phyloP scores from a whole-genome alignment of 92 coral and sea anemone species.

The Virgularia gustaviana region DNA sequence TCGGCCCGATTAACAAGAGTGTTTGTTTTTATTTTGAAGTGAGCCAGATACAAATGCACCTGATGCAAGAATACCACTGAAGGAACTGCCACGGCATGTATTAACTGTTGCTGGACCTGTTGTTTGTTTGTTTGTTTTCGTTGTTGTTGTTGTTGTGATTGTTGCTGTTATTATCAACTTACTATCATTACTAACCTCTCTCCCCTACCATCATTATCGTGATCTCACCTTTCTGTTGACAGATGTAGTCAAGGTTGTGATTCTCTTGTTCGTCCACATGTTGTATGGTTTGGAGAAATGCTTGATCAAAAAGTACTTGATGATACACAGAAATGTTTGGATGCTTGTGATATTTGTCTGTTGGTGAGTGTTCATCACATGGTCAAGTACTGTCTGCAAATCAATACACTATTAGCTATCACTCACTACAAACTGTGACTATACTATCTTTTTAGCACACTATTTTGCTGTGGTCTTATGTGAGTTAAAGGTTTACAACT shows the following conservation, averaged over 20 bases:
- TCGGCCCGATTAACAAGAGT: too few relatives aligned
- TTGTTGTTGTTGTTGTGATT: neutral
- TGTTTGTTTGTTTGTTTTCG: neutral
- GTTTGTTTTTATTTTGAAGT: conserved; percentile 32
- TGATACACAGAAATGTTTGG: conserved; percentile 50
- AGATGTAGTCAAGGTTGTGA: conserved; percentile 77
- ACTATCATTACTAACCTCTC: neutral
- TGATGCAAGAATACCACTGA: conserved; percentile 74
- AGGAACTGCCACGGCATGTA: conserved; percentile 78
- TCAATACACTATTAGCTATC: neutral
- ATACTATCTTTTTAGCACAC: too few relatives aligned
- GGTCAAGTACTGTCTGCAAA: neutral
- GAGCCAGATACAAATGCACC: conserved; percentile 85
- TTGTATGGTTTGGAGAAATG: conserved; percentile 97
- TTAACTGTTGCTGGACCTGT: too few relatives aligned
- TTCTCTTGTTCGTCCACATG: conserved; percentile 82
- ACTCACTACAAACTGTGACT: neutral
- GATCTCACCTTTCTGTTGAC: too few relatives aligned
- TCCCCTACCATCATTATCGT: neutral
- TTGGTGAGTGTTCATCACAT: conserved; percentile 56
- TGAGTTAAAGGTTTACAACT: too few relatives aligned
- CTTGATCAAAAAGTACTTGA: conserved; percentile 50
- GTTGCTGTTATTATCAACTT: too few relatives aligned
- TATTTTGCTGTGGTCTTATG: too few relatives aligned
- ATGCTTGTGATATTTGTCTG: conserved; percentile 78